Conservation (phyloP, 2,797 vertebrate genomes). For the Agapornis canus region DNA sequence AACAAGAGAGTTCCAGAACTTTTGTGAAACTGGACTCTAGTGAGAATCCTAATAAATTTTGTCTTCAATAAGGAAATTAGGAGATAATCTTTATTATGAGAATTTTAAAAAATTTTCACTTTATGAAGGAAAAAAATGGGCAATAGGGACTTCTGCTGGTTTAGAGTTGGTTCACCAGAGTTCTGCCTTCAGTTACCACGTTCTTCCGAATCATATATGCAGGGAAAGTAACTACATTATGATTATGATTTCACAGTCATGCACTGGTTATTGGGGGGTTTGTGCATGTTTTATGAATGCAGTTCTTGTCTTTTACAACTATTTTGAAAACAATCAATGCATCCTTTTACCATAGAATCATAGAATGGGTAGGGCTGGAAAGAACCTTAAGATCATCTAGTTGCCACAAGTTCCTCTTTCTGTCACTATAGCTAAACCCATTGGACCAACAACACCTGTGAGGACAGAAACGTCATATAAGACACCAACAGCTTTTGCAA, state of each 20-base stretch:
- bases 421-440: conserved; percentile 37
- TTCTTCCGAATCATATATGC: not conserved
- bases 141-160: not conserved
- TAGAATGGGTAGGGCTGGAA: not conserved
- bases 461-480: conserved; percentile 61
- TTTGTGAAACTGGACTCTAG: not conserved
- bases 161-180: not conserved
- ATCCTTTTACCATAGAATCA: not conserved
- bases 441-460: conserved; percentile 48
- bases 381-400: not conserved
- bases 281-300: not conserved
- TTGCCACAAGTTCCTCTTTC: conserved; percentile 29
- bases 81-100: not conserved
- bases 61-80: not conserved
- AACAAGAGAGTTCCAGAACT: not conserved
- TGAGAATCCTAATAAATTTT: not conserved
- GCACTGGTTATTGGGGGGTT: not conserved
- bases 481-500: conserved; percentile 75
- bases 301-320: not conserved
- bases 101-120: not conserved
- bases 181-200: not conserved
- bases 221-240: not conserved
- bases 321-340: not conserved
- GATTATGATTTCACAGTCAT: not conserved
- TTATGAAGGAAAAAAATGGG: not conserved